These are phyloP conservation scores for Erpetoichthys calabaricus DNA, from an alignment of 2,797 vertebrate genomes.

Conservation along the genomic window DNA sequence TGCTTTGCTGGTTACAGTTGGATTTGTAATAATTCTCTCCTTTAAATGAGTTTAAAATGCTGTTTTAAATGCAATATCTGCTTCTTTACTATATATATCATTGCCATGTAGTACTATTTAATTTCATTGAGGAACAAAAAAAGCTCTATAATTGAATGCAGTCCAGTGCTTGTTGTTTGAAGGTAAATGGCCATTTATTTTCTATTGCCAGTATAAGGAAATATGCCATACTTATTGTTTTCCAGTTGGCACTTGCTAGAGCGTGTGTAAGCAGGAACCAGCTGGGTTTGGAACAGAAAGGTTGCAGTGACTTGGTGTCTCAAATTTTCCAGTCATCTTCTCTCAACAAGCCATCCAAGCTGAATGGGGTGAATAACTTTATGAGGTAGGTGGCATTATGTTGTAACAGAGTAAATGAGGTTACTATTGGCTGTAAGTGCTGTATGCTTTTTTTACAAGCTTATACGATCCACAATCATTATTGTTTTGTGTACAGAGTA, in stretches of 20 bases:
- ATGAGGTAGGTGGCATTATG: conserved; percentile 65
- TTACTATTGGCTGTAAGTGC: background rate
- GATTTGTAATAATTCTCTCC: too few relatives aligned
- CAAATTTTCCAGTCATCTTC: conserved; percentile 70
- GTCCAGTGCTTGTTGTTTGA: too few relatives aligned
- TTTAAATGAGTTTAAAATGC: too few relatives aligned
- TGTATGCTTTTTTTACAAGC: background rate
- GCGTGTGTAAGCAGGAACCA: conserved; percentile 68
- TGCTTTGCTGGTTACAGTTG: too few relatives aligned
- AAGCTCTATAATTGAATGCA: too few relatives aligned
- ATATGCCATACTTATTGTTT: background rate
- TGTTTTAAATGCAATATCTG: too few relatives aligned
- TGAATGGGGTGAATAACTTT: conserved; percentile 81
- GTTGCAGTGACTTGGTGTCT: conserved; percentile 55
- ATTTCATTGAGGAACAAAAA: too few relatives aligned
- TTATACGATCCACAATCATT: background rate
- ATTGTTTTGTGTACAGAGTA: background rate
- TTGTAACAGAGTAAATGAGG: too few relatives aligned
- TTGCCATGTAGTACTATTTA: too few relatives aligned
- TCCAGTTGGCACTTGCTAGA: conserved; percentile 76
- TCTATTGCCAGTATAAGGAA: too few relatives aligned
- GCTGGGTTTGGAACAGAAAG: conserved; percentile 58
- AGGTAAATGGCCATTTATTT: too few relatives aligned
- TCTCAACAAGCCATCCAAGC: conserved; percentile 43
- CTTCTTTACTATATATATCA: too few relatives aligned